These are phyloP conservation scores for Drosophila sechellia DNA, from an alignment of 1,140 invertebrate genomes.

Conservation along the genomic window DNA sequence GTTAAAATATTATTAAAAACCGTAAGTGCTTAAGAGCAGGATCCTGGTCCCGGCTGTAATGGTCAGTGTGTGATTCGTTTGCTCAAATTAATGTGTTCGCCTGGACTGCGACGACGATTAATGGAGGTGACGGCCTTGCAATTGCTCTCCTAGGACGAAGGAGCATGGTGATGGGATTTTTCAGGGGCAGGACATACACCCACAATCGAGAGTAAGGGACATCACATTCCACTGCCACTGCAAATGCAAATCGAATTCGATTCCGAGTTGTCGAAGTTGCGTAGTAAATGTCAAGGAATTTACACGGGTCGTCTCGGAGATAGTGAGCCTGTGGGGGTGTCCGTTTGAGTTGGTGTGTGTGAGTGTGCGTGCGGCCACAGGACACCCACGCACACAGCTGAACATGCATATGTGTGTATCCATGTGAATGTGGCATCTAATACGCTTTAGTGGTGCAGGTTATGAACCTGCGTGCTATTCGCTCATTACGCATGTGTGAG, in stretches of 20 bases:
- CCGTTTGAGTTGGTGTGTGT: background rate
- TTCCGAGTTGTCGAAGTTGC: slow-evolving; percentile 70
- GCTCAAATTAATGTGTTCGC: slow-evolving; percentile 21
- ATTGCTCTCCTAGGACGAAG: background rate
- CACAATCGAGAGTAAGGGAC: slow-evolving; percentile 16
- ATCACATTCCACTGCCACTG: slow-evolving; percentile 46
- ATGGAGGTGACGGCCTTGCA: slow-evolving; percentile 49
- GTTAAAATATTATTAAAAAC: slow-evolving; percentile 49
- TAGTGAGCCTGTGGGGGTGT: slow-evolving; percentile 23
- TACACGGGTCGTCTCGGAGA: slow-evolving; percentile 66
- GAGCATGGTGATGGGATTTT: background rate
- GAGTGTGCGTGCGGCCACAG: slow-evolving; percentile 17
- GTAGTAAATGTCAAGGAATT: slow-evolving; percentile 82
- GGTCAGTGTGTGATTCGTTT: slow-evolving; percentile 58
- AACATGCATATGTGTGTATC: slow-evolving; percentile 17
- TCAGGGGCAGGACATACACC: background rate
- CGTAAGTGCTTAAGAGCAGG: slow-evolving; percentile 27
- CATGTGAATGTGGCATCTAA: slow-evolving; percentile 61
- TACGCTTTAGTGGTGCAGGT: slow-evolving; percentile 80
- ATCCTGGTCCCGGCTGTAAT: slow-evolving; percentile 28
- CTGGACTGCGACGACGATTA: slow-evolving; percentile 36
- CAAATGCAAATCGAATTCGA: slow-evolving; percentile 77
- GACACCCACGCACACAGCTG: slow-evolving; percentile 6
- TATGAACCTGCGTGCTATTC: slow-evolving; percentile 80
- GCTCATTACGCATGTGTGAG: slow-evolving; percentile 69